phyloP scores from a whole-genome alignment of 2,888 invertebrate species.

The Actias luna region DNA sequence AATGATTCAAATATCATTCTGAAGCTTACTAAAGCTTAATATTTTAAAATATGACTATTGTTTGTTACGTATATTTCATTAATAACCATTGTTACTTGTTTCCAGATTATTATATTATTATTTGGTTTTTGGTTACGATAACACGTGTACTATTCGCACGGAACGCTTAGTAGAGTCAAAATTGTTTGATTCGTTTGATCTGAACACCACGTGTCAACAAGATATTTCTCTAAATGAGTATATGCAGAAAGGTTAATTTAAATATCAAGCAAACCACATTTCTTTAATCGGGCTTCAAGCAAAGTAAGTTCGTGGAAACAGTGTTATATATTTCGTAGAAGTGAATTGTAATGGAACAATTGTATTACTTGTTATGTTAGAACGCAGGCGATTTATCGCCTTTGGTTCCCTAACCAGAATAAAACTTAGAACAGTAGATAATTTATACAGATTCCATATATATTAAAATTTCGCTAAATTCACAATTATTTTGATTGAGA shows the following conservation, averaged over 20 bases:
- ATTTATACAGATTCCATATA: background rate
- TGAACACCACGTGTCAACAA: too few relatives aligned
- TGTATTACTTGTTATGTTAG: background rate
- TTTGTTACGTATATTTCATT: too few relatives aligned
- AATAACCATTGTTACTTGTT: too few relatives aligned
- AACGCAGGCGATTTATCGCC: background rate
- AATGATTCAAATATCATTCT: too few relatives aligned
- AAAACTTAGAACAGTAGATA: background rate
- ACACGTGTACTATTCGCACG: too few relatives aligned
- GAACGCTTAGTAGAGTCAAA: too few relatives aligned
- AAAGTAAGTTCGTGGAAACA: background rate
- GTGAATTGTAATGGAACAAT: background rate
- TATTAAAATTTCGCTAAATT: background rate
- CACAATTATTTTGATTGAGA: background rate
- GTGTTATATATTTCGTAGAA: background rate
- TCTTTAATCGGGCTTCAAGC: background rate
- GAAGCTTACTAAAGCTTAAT: too few relatives aligned
- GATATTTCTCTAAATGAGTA: too few relatives aligned
- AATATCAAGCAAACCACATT: background rate
- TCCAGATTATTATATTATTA: too few relatives aligned
- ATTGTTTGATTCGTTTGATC: too few relatives aligned
- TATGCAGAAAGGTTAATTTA: background rate
- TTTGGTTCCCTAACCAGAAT: background rate
- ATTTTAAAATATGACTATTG: too few relatives aligned
- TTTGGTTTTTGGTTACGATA: too few relatives aligned